A percentile compares a stretch with the other conserved stretches of the same genome.
Evolutionary conservation across 2,888 invertebrate genomes (phyloP).

Genomic region (Gortyna flavago): DNA sequence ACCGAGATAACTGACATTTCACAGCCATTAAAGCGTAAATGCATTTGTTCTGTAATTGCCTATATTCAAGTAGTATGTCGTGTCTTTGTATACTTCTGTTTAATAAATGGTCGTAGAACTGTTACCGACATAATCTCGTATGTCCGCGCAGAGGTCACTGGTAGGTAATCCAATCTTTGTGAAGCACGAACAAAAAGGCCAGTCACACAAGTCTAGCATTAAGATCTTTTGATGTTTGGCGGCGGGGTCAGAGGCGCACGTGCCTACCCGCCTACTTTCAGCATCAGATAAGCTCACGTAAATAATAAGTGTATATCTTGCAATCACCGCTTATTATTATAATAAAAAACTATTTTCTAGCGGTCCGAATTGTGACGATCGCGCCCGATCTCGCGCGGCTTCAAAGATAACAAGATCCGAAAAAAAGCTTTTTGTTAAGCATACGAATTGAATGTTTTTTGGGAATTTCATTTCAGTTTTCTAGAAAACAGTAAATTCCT

Average conservation of each 20-base stretch:
- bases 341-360: conserved; percentile 66
- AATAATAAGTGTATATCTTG: conserved; percentile 72
- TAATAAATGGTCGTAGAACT: conserved; percentile 45
- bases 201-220: conserved; percentile 66
- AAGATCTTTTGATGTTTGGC: conserved; percentile 73
- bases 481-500: conserved; percentile 33
- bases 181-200: conserved; percentile 68
- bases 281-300: conserved; percentile 73
- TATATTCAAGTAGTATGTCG: conserved; percentile 20
- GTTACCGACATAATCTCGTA: conserved; percentile 41
- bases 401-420: conserved; percentile 46
- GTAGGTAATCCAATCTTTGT: conserved; percentile 69
- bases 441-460: conserved; percentile 45
- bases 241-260: conserved; percentile 77
- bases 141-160: conserved; percentile 47
- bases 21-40: conserved; percentile 24
- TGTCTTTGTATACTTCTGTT: conserved; percentile 41
- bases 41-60: conserved; percentile 21
- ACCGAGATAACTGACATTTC: conserved; percentile 22
- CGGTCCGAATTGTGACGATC: conserved; percentile 54
- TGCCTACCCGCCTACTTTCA: conserved; percentile 74
- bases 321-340: conserved; percentile 67
- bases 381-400: conserved; percentile 34
- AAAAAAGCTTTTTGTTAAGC: conserved; percentile 49
- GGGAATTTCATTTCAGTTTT: conserved; percentile 35